Conservation (phyloP, 2,797 vertebrate genomes). For the Potorous gilbertii region DNA sequence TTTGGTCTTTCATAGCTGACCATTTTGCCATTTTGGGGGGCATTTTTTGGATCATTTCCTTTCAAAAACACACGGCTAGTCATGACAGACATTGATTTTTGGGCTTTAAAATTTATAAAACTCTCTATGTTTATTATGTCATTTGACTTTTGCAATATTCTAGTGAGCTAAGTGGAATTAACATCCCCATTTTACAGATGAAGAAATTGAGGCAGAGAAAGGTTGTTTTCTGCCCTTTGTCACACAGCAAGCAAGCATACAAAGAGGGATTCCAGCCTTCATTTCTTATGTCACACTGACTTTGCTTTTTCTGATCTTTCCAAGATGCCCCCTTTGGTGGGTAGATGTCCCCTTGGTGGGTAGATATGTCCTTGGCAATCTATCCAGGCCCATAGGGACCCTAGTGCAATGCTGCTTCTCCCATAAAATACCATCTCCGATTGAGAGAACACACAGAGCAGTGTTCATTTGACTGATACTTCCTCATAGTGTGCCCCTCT, state of each 20-base stretch:
- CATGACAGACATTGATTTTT: neutral
- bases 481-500: neutral
- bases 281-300: neutral
- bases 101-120: neutral
- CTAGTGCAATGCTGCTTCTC: neutral
- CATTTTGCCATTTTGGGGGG: neutral
- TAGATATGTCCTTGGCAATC: neutral
- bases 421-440: neutral
- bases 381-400: neutral
- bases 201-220: neutral
- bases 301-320: neutral
- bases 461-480: neutral
- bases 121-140: neutral
- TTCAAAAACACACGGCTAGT: neutral
- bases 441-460: neutral
- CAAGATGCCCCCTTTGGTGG: too few relatives aligned
- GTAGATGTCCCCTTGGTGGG: neutral
- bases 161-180: neutral
- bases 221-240: neutral
- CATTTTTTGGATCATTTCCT: neutral
- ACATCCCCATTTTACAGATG: neutral
- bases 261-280: neutral
- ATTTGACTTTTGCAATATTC: neutral
- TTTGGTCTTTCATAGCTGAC: neutral
- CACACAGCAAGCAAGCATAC: neutral